phyloP scores from a whole-genome alignment of 2,888 invertebrate species.

The Ashinkailepas kermadecensis region DNA sequence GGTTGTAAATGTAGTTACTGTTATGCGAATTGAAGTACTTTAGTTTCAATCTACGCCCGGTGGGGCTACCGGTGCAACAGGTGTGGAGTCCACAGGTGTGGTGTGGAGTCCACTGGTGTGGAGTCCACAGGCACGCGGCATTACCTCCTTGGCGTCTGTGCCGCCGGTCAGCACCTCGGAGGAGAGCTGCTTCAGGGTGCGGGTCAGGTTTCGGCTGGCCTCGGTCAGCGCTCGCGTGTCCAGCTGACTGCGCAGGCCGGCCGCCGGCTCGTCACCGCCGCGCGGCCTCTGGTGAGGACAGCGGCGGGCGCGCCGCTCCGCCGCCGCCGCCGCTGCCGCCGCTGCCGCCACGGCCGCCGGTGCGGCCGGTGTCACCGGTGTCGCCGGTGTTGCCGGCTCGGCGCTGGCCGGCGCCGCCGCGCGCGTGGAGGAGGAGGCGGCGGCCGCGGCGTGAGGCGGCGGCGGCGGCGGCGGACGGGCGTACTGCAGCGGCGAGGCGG shows the following conservation, averaged over 20 bases:
- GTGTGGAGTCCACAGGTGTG: too few species aligned
- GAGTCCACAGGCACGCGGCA: too few species aligned
- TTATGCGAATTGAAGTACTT: too few species aligned
- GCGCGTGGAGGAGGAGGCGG: constrained; percentile 32
- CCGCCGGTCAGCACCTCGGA: constrained; percentile 70
- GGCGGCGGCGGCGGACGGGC: constrained; percentile 26
- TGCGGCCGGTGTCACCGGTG: background rate
- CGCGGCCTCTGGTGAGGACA: constrained; percentile 33
- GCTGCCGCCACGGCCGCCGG: background rate
- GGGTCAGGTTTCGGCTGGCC: constrained; percentile 83
- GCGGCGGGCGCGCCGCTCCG: constrained; percentile 29
- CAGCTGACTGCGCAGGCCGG: constrained; percentile 41
- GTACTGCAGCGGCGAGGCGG: constrained; percentile 25
- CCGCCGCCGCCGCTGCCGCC: constrained; percentile 37
- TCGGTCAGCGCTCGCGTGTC: constrained; percentile 74
- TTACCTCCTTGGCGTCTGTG: constrained; percentile 28
- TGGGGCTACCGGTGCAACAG: too few species aligned
- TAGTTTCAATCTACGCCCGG: too few species aligned
- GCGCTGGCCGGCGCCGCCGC: constrained; percentile 28
- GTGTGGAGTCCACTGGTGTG: too few species aligned
- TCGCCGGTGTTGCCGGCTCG: constrained; percentile 24
- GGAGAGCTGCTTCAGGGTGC: constrained; percentile 79
- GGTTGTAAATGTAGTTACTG: too few species aligned
- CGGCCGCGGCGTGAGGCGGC: constrained; percentile 21
- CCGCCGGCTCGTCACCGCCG: constrained; percentile 35